Base-by-base conservation (phyloP, 2,113 vertebrate genomes). In the Callopanchax toddi region DNA sequence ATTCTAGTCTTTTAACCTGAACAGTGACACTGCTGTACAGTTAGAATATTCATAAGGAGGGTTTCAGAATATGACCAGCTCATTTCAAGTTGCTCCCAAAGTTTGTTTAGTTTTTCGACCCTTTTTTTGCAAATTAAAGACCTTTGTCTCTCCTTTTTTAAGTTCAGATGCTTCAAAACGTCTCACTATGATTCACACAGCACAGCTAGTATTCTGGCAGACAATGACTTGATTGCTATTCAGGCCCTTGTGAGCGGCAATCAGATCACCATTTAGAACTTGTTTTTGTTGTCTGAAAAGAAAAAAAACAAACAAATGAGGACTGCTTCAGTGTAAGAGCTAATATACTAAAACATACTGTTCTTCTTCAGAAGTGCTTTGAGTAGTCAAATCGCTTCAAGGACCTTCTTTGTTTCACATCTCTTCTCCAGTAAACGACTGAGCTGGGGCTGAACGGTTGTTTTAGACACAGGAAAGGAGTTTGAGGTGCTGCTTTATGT, bases 201-300 rank as follows among this genome's bases (percentile, higher is more conserved):
- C 40, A 44, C 13, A 60, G 6, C 20, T 37, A 29, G 18, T 12
- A 36, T 44, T 50, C 51, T 43, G 20, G 25, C 22, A 48, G 32
- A 51, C 60, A 53, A 52, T 53, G 37, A 49, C 36, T n/a, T 36
- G 29, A 60, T 48, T 49, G 44, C 43, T 23, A 36, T 37, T 46
- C 17, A n/a, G 29, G 21, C 15, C 5, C 11, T 22, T 7, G 16
- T 36, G 32, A 60, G 15, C 20, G 23, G 58, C 20, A 60, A 60
- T 60, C 58, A 37, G 52, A 45, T 7, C 48, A 45, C 21, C 26
- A 21, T 21, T 52, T 43, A 10, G 34, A 12, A 53, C 39, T 26
- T 10, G 18, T 21, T 29, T 29, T 36, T 37, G 11, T 42, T 50
- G 34, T 17, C 43, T 37, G 13, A 16, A n/a, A n/a, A n/a, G 44